Evolutionary conservation across 1,140 invertebrate species (phyloP).

Genomic region (Drosophila ercepeae): DNA sequence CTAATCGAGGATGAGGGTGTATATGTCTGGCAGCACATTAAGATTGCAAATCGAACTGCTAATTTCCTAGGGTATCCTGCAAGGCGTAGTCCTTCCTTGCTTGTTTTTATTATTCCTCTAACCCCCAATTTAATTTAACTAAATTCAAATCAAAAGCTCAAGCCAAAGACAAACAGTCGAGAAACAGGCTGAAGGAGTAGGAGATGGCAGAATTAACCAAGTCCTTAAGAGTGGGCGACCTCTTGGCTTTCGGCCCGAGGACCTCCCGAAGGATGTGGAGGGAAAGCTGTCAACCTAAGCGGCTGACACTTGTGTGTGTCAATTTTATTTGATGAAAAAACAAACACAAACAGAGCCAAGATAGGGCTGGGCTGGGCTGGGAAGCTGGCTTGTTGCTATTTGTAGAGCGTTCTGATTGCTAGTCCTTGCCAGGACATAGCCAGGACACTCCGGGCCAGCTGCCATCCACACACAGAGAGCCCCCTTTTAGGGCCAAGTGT

Average conservation of each 20-base stretch:
- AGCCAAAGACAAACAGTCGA: slow-evolving; percentile 22
- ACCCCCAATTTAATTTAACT: slow-evolving; percentile 77
- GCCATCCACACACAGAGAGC: slow-evolving; percentile 45
- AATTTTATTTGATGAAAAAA: slow-evolving; percentile 82
- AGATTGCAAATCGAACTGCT: not conserved
- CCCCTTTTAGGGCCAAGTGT: slow-evolving; percentile 80
- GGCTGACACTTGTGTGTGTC: slow-evolving; percentile 82
- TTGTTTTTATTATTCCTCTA: slow-evolving; percentile 52
- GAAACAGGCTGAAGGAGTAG: not conserved
- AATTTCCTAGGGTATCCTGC: not conserved
- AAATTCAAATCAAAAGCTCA: slow-evolving; percentile 81
- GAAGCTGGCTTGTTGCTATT: slow-evolving; percentile 75
- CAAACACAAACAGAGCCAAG: slow-evolving; percentile 64
- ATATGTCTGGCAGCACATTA: not conserved
- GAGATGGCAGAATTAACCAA: slow-evolving; percentile 62
- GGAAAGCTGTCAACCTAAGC: slow-evolving; percentile 72
- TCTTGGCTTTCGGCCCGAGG: slow-evolving; percentile 24
- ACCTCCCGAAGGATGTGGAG: slow-evolving; percentile 23
- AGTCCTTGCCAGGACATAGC: slow-evolving; percentile 32
- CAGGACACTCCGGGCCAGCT: slow-evolving; percentile 29
- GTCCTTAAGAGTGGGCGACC: slow-evolving; percentile 50
- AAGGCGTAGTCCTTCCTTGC: not conserved
- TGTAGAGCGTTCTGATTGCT: slow-evolving; percentile 79
- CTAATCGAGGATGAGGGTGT: not conserved
- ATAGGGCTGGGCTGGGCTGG: not conserved